Conservation (phyloP, 2,888 invertebrate species). For the Hetaerina titia region DNA sequence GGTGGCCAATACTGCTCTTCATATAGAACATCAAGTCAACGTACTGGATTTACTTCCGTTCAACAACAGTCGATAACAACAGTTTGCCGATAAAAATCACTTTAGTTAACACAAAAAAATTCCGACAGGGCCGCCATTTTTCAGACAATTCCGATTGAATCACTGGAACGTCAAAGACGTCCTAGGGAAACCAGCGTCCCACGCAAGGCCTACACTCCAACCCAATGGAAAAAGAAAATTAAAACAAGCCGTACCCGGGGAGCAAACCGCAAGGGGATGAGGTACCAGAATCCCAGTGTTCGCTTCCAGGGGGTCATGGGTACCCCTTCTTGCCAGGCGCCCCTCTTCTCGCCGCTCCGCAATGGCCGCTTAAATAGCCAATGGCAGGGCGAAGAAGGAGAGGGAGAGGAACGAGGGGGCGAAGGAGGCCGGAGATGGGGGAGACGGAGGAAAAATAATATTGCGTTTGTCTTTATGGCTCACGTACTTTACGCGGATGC, state of each 20-base stretch:
- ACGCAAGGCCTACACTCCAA: background rate
- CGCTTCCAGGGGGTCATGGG: background rate
- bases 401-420: background rate
- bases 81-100: no score
- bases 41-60: no score
- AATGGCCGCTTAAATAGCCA: constrained; percentile 46
- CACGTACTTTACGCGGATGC: constrained; percentile 39
- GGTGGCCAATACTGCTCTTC: no score
- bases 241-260: background rate
- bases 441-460: constrained; percentile 54
- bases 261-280: background rate
- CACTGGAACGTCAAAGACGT: background rate
- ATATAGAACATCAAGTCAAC: no score
- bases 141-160: background rate
- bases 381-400: background rate
- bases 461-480: constrained; percentile 63
- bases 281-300: background rate
- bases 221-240: background rate
- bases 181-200: background rate
- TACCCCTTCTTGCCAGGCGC: background rate
- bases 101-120: no score
- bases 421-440: background rate
- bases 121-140: no score
- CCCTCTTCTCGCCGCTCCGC: background rate
- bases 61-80: no score